These are phyloP conservation scores for Eupithecia abbreviata DNA, from an alignment of 2,888 invertebrate species.

Conservation along the genomic window DNA sequence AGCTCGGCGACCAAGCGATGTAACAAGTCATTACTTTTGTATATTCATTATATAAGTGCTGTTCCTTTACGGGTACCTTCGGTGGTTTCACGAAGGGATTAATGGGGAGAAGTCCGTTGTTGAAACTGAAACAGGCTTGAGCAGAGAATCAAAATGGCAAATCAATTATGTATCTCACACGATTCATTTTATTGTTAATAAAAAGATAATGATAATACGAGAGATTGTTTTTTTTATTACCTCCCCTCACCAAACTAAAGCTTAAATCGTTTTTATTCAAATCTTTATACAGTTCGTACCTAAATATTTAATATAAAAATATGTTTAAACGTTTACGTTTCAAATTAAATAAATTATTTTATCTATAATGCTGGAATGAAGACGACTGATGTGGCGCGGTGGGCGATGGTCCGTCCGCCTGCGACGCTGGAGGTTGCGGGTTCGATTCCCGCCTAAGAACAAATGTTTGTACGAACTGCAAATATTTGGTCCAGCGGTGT, in stretches of 20 bases:
- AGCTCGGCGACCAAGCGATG: conserved; percentile 50
- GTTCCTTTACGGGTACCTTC: conserved; percentile 56
- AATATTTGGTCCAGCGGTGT: too few relatives aligned
- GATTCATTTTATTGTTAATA: conserved; percentile 83
- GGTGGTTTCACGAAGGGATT: conserved; percentile 48
- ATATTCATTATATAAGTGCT: conserved; percentile 57
- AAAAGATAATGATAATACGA: conserved; percentile 78
- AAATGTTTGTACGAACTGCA: too few relatives aligned
- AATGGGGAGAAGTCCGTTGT: conserved; percentile 59
- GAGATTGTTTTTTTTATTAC: conserved; percentile 48
- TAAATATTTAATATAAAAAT: too few relatives aligned
- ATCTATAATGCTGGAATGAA: too few relatives aligned
- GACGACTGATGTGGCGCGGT: too few relatives aligned
- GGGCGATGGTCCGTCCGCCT: too few relatives aligned
- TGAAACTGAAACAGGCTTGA: conserved; percentile 69
- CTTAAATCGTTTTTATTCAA: not conserved
- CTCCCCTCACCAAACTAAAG: not conserved
- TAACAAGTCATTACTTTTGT: conserved; percentile 62
- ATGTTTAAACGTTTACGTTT: too few relatives aligned
- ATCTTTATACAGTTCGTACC: not conserved
- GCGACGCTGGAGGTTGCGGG: too few relatives aligned
- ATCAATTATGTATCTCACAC: conserved; percentile 80
- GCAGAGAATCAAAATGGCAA: conserved; percentile 71
- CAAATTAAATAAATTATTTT: too few relatives aligned
- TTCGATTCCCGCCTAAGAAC: too few relatives aligned